Percentiles rank a stretch among this genome's conserved stretches.
Evolutionary conservation across 1,140 invertebrate species (phyloP).

Genomic region (Lordiphosa stackelbergi): DNA sequence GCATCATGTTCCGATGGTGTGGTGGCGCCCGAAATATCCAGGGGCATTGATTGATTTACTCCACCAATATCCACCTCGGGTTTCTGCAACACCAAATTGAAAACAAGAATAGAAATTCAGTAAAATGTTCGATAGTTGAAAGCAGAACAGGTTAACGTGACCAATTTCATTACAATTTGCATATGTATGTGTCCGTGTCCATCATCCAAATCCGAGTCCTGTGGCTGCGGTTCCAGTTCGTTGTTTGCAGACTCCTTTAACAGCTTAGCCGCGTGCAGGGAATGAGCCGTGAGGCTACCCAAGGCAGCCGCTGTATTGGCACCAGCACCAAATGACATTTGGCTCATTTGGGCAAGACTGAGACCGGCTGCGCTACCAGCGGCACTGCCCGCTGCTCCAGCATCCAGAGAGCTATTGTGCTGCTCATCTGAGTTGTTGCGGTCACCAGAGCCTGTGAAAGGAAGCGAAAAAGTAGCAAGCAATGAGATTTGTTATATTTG

Average conservation of each 20-base stretch:
- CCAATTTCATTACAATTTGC: conserved; percentile 77
- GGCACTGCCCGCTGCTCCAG: conserved; percentile 37
- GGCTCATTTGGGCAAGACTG: conserved; percentile 72
- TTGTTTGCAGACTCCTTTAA: conserved; percentile 65
- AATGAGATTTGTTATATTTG: not conserved
- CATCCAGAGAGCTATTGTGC: conserved; percentile 67
- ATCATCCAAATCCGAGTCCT: conserved; percentile 74
- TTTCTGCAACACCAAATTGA: conserved; percentile 50
- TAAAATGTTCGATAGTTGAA: conserved; percentile 8
- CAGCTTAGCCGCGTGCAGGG: conserved; percentile 69
- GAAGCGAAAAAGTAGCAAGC: not conserved
- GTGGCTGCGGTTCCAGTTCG: conserved; percentile 68
- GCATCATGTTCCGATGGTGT: conserved; percentile 76
- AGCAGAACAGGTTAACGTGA: conserved; percentile 43
- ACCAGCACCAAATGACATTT: conserved; percentile 68
- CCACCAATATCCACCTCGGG: conserved; percentile 74
- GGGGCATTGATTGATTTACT: conserved; percentile 73
- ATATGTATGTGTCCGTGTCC: conserved; percentile 73
- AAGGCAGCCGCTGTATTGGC: conserved; percentile 39
- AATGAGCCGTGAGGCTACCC: conserved; percentile 54
- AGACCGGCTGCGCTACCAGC: conserved; percentile 56
- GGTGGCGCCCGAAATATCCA: conserved; percentile 75
- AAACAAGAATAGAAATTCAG: conserved; percentile 26
- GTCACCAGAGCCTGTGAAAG: conserved; percentile 79
- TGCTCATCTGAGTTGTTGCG: conserved; percentile 78